Conservation (phyloP, 2,797 vertebrate species). For the Hipposideros larvatus region DNA sequence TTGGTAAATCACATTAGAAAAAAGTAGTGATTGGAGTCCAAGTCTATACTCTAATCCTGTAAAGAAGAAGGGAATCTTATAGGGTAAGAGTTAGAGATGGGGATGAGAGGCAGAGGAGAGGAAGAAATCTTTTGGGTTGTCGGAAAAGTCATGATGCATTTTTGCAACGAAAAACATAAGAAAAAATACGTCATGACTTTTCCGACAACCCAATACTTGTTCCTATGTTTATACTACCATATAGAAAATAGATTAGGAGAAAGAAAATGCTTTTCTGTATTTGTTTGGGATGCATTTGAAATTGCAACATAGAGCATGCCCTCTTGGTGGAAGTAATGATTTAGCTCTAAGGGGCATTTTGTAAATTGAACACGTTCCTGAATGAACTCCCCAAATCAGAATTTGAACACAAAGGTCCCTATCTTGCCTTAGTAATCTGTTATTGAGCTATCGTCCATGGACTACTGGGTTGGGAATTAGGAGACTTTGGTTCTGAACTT, state of each 20-base stretch:
- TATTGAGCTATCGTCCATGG: not conserved
- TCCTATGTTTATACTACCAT: not conserved
- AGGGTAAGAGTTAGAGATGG: not conserved
- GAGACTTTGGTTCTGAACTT: not conserved
- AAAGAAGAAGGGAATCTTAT: not conserved
- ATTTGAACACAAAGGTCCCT: not conserved
- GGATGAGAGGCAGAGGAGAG: not conserved
- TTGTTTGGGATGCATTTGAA: slow-evolving; percentile 26
- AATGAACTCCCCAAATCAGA: not conserved
- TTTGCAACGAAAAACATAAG: too few relatives aligned
- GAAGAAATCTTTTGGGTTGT: not conserved
- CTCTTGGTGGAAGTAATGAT: slow-evolving; percentile 23
- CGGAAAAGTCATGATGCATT: too few relatives aligned
- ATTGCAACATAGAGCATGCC: not conserved
- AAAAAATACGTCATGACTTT: too few relatives aligned
- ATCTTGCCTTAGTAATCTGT: not conserved
- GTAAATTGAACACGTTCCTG: not conserved
- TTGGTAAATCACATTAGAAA: not conserved
- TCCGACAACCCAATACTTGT: not conserved
- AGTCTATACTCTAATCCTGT: not conserved
- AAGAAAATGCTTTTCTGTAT: not conserved
- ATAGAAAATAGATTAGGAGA: not conserved
- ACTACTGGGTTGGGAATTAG: not conserved
- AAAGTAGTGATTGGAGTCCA: not conserved
- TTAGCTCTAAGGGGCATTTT: not conserved